Evolutionary conservation across 2,888 invertebrate species (phyloP).

Genomic region (Acheta domesticus): DNA sequence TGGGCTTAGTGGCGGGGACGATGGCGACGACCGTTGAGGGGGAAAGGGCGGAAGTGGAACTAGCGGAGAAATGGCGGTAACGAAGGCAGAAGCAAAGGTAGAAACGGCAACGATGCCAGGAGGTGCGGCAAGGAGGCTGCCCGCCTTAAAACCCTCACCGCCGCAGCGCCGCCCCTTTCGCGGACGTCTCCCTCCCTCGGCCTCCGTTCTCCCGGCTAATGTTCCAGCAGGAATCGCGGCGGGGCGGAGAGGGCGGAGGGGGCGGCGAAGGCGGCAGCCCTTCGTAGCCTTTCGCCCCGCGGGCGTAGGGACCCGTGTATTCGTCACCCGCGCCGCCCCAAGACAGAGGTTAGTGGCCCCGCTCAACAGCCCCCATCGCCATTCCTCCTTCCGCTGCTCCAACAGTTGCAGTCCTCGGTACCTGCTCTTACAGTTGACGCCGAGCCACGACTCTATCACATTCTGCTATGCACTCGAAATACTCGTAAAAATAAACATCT

Average conservation of each 20-base stretch:
- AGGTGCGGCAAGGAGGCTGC: background rate
- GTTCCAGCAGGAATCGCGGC: slow-evolving; percentile 1
- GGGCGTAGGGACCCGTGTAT: background rate
- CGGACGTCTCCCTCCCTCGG: background rate
- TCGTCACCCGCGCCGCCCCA: slow-evolving; percentile 1
- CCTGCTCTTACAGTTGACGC: too few relatives aligned
- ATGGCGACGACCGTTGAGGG: too few relatives aligned
- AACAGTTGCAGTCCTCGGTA: too few relatives aligned
- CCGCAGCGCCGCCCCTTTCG: background rate
- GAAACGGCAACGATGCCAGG: background rate
- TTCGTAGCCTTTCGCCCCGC: background rate
- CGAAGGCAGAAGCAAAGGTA: too few relatives aligned
- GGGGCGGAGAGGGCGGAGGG: background rate
- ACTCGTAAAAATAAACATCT: too few relatives aligned
- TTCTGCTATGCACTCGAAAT: too few relatives aligned
- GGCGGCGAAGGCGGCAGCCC: slow-evolving; percentile 20
- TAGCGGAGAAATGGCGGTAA: too few relatives aligned
- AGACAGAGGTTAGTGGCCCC: slow-evolving; percentile 18
- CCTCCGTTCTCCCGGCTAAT: background rate
- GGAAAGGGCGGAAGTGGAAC: too few relatives aligned
- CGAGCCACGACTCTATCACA: too few relatives aligned
- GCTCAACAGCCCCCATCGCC: background rate
- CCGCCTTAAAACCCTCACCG: background rate
- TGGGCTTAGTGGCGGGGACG: too few relatives aligned
- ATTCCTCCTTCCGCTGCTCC: background rate